These are phyloP conservation scores for Frankliniella intonsa DNA, from an alignment of 2,888 invertebrate species.

Conservation along the genomic window DNA sequence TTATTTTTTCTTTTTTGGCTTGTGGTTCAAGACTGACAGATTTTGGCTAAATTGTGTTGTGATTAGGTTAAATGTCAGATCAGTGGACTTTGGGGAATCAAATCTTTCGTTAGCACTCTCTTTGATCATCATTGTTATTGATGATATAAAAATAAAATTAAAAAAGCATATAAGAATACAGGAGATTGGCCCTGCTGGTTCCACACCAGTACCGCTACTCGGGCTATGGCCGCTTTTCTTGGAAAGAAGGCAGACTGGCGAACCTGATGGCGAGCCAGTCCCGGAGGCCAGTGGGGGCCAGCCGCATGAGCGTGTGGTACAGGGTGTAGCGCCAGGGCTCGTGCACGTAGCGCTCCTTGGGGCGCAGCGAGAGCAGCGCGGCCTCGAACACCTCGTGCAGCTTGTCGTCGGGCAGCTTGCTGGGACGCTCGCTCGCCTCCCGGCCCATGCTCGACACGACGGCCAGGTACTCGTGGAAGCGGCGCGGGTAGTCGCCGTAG, in stretches of 20 bases:
- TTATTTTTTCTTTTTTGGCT: too few species aligned
- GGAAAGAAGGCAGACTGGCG: constrained; percentile 55
- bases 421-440: constrained; percentile 47
- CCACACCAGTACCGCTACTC: too few species aligned
- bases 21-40: too few species aligned
- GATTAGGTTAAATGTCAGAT: too few species aligned
- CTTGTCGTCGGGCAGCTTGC: constrained; percentile 48
- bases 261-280: constrained; percentile 61
- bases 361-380: constrained; percentile 57
- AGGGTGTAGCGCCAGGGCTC: constrained; percentile 63
- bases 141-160: too few species aligned
- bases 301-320: constrained; percentile 61
- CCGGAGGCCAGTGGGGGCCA: constrained; percentile 55
- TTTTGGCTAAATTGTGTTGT: too few species aligned
- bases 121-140: too few species aligned
- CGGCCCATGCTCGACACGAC: constrained; percentile 45
- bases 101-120: too few species aligned
- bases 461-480: constrained; percentile 57
- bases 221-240: not conserved
- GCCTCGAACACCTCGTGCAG: constrained; percentile 60
- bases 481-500: constrained; percentile 63
- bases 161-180: too few species aligned
- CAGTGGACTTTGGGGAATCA: too few species aligned
- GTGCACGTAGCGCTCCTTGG: constrained; percentile 60
- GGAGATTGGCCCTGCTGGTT: too few species aligned